Evolutionary conservation across 2,113 vertebrate species (phyloP), one percentile per base, ranked within the genome.

Genomic region (Urocynchramus pylzowi): DNA sequence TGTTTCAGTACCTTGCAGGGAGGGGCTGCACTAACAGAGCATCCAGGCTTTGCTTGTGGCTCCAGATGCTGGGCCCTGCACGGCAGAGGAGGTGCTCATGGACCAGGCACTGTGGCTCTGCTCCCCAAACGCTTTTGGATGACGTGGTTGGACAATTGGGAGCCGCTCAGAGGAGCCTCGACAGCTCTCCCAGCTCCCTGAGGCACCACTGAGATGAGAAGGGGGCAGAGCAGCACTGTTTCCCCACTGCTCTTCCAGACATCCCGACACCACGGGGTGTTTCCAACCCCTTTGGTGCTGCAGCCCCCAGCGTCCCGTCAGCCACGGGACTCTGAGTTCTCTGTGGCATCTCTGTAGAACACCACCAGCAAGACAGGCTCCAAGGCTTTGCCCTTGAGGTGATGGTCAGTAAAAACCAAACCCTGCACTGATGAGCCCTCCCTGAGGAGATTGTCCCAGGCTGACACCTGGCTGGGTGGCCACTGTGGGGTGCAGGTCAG

Each of bases 221-320:
- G 37, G 56, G 41, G 50, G 41, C n/a, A 61, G 81, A 76, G 69
- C 14, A 47, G n/a, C 42, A 2, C 16, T 2, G 7, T 41, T 87
- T 67, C 35, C 41, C 10, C 13, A 2, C 61, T 63, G 56, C 28
- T 68, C 3, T 59, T 64, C 52, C 0, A 2, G 73, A 68, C 39
- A 41, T 23, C 37, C 70, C 6, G 0, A 67, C 56, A 52, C 27
- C 44, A 56, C 35, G 1, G 52, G 11, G 44, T 35, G 54, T 54
- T 78, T 22, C 35, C 68, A 70, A 23, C 37, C 44, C 60, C 33
- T 42, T 28, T 0, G 4, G 33, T 23, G 54, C 76, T 83, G 75
- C 67, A 76, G n/a, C 70, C 42, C 3, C 1, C 57, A 27, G 53
- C 0, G 0, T 57, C 37, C 76, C 60, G 20, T 21, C 4, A 0